A percentile compares a stretch with the other conserved stretches of the same genome.
Conservation (phyloP, 2,113 vertebrate genomes). For the Leptobrachium ailaonicum region DNA sequence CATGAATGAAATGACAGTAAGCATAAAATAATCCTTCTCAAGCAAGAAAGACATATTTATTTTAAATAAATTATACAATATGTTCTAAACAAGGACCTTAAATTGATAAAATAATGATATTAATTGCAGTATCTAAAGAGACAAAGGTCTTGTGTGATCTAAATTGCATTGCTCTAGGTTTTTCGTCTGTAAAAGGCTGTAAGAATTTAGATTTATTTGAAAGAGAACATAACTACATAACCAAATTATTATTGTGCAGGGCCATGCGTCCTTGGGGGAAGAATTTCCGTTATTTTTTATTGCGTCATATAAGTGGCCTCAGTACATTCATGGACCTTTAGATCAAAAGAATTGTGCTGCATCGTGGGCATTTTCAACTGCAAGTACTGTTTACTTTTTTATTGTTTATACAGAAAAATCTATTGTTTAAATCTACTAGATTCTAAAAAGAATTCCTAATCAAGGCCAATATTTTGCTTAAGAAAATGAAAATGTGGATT, state of each 20-base stretch:
- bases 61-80: no score
- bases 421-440: no score
- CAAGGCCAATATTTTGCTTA: no score
- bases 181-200: background rate
- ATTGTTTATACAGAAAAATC: no score
- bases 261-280: conserved; percentile 52
- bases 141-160: no score
- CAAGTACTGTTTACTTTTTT: conserved; percentile 64
- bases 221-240: background rate
- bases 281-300: conserved; percentile 69
- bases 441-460: no score
- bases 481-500: no score
- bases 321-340: conserved; percentile 70
- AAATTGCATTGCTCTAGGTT: background rate
- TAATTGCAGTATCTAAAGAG: no score
- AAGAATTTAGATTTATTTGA: background rate
- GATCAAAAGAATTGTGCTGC: conserved; percentile 75
- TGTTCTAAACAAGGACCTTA: no score
- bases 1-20: conserved; percentile 66
- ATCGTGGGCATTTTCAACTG: conserved; percentile 77
- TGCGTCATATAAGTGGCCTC: conserved; percentile 71
- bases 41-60: no score
- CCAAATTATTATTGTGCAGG: conserved; percentile 55
- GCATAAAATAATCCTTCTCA: conserved; percentile 35
- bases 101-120: no score